Percentiles rank a stretch among this genome's conserved stretches.
These are phyloP conservation scores for Zosterops pallidus DNA, from an alignment of 2,113 vertebrate species.

Conservation along the genomic window DNA sequence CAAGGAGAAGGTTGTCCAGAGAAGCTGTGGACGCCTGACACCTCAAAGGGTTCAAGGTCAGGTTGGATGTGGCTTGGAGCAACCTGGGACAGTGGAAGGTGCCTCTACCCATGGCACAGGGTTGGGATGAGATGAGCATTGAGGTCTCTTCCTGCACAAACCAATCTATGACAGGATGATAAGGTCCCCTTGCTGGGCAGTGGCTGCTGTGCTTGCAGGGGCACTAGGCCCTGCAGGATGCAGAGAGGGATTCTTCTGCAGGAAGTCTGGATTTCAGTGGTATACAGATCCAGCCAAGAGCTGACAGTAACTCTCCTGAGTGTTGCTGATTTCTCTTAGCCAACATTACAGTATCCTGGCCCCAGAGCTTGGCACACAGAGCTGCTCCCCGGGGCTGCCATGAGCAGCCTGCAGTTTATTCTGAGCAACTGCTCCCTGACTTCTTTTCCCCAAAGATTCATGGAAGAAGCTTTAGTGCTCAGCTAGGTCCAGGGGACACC, in stretches of 20 bases:
- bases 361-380: too few species aligned
- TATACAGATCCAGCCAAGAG: not conserved
- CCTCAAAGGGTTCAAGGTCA: not conserved
- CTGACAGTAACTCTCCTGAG: not conserved
- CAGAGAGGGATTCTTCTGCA: not conserved
- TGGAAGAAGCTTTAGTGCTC: not conserved
- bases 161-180: fast-evolving
- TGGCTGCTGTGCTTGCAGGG: not conserved
- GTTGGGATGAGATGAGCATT: not conserved
- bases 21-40: not conserved
- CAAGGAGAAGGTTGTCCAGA: not conserved
- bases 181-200: fast-evolving
- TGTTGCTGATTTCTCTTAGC: not conserved
- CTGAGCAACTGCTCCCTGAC: not conserved
- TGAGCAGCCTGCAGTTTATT: not conserved
- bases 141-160: not conserved
- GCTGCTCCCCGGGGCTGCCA: fast-evolving
- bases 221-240: fast-evolving
- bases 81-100: not conserved
- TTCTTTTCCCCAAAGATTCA: not conserved
- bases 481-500: not conserved
- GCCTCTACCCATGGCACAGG: not conserved
- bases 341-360: not conserved
- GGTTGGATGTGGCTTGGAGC: not conserved
- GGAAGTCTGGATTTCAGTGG: not conserved